Evolutionary conservation across 2,113 vertebrate species (phyloP).

Genomic region (Nyctibius bracteatus): DNA sequence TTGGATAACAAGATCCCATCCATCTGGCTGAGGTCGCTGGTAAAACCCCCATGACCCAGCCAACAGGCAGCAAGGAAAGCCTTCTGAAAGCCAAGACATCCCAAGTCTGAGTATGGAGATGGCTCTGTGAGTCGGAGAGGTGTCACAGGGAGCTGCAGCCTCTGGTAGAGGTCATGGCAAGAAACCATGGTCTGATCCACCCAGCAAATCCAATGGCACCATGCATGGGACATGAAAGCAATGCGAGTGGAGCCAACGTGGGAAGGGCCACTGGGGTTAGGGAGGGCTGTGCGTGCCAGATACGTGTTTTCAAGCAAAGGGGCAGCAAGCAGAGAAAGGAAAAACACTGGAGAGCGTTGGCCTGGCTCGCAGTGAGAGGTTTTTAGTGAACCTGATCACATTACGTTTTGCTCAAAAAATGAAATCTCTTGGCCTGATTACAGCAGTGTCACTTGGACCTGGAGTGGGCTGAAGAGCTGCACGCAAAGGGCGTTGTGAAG

Average conservation of each 20-base stretch:
- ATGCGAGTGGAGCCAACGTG: not conserved
- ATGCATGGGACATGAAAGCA: not conserved
- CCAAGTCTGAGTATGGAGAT: not conserved
- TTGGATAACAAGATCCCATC: not conserved
- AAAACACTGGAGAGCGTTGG: not conserved
- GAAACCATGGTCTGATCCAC: fast-evolving
- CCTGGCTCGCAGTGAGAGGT: fast-evolving
- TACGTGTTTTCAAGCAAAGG: not conserved
- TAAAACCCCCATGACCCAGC: not conserved
- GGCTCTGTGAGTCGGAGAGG: not conserved
- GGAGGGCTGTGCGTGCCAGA: not conserved
- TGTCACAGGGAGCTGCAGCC: not conserved
- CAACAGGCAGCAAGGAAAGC: not conserved
- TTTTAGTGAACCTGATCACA: not conserved
- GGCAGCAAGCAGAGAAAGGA: not conserved
- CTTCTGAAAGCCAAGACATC: not conserved
- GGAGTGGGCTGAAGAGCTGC: not conserved
- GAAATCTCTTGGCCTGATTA: not conserved
- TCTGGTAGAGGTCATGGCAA: not conserved
- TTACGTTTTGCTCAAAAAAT: not conserved
- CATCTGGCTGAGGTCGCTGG: not conserved
- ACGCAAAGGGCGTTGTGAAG: fast-evolving
- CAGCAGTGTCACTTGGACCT: not conserved
- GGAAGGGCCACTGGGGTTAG: not conserved
- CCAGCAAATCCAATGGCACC: not conserved